A percentile compares a stretch with the other conserved stretches of the same genome.
phyloP scores from a whole-genome alignment of 2,888 invertebrate genomes.

The Cistogaster globosa region DNA sequence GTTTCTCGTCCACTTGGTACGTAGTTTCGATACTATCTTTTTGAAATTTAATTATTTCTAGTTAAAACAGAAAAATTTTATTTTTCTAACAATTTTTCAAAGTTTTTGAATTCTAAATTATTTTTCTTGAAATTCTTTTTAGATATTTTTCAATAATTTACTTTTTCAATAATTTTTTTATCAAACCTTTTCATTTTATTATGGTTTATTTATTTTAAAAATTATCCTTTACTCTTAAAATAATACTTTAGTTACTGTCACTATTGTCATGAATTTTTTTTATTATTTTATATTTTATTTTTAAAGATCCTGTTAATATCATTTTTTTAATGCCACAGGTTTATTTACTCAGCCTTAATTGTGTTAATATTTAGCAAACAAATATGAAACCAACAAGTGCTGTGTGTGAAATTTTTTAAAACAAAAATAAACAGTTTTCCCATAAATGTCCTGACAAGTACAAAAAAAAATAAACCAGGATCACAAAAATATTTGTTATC shows the following conservation, averaged over 20 bases:
- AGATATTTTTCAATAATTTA: no score
- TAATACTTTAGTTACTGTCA: not conserved
- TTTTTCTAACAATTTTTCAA: no score
- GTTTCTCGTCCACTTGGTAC: no score
- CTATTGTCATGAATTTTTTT: not conserved
- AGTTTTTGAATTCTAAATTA: no score
- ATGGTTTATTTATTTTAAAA: not conserved
- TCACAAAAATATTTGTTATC: constrained; percentile 61
- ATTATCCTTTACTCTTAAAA: not conserved
- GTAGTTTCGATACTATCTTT: no score
- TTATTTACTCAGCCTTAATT: constrained; percentile 36
- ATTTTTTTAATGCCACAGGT: constrained; percentile 32
- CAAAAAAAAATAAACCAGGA: constrained; percentile 23
- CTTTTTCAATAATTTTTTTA: not conserved
- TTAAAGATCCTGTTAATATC: constrained; percentile 49
- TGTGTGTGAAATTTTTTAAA: constrained; percentile 67
- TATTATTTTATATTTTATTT: constrained; percentile 6
- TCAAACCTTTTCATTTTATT: not conserved
- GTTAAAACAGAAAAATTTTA: no score
- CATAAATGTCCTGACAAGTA: constrained; percentile 64
- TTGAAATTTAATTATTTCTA: no score
- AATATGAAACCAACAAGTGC: constrained; percentile 66
- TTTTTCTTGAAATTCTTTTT: no score
- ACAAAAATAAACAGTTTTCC: constrained; percentile 68
- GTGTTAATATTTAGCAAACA: constrained; percentile 59